A percentile compares a stretch with the other conserved stretches of the same genome.
phyloP scores from a whole-genome alignment of 2,113 vertebrate species.

The Ranitomeya variabilis region DNA sequence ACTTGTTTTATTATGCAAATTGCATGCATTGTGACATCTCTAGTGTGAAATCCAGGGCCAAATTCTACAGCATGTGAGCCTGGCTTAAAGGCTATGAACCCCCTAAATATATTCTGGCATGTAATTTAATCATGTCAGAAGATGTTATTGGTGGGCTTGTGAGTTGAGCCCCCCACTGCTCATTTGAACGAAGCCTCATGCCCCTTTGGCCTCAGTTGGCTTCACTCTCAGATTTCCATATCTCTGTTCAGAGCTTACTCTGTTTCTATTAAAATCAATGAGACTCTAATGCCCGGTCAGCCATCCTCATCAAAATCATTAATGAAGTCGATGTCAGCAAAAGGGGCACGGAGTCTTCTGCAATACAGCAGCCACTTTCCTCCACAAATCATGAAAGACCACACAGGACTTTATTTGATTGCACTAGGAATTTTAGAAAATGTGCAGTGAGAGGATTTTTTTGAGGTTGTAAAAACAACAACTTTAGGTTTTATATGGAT shows the following conservation, averaged over 20 bases:
- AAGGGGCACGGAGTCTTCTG: neutral
- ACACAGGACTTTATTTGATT: neutral
- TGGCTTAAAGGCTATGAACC: neutral
- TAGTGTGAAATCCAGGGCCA: too few relatives aligned
- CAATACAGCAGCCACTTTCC: neutral
- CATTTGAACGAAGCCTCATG: neutral
- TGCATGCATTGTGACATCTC: too few relatives aligned
- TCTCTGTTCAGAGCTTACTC: neutral
- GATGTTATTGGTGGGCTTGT: neutral
- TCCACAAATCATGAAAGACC: neutral
- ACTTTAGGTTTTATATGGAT: too few relatives aligned
- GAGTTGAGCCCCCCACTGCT: neutral
- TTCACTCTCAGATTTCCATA: neutral
- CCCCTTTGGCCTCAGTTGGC: neutral
- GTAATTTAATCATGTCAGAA: neutral
- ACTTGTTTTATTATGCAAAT: too few relatives aligned
- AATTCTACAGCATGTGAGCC: too few relatives aligned
- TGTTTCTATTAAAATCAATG: neutral
- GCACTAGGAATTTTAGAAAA: neutral
- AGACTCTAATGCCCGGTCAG: neutral
- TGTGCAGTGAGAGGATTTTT: too few relatives aligned
- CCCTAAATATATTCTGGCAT: neutral
- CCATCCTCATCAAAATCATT: neutral
- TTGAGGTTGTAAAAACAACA: too few relatives aligned
- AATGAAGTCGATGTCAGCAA: neutral